A percentile compares a stretch with the other conserved stretches of the same genome.
These are phyloP conservation scores for Polypterus senegalus DNA, from an alignment of 2,113 vertebrate genomes.

Conservation along the genomic window DNA sequence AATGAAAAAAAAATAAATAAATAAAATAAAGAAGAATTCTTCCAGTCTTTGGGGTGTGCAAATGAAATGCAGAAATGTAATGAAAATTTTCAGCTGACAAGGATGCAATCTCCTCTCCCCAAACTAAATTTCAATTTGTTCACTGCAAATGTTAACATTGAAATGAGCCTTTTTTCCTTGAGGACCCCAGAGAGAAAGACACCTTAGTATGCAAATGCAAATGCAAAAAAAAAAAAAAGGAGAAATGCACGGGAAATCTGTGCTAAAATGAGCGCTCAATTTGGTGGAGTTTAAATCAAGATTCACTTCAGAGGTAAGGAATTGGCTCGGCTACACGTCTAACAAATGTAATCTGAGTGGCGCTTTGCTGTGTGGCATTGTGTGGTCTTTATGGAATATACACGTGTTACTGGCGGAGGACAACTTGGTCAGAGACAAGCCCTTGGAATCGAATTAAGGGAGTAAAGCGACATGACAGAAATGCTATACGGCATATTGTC, in stretches of 20 bases:
- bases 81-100: conserved; percentile 44
- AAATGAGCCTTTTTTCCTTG: conserved; percentile 51
- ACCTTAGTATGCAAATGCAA: conserved; percentile 48
- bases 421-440: too few species aligned
- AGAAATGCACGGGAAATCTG: conserved; percentile 61
- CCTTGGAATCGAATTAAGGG: too few species aligned
- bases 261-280: conserved; percentile 75
- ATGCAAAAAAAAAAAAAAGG: conserved; percentile 38
- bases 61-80: conserved; percentile 52
- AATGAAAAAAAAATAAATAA: neutral
- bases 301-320: conserved; percentile 44
- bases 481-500: too few species aligned
- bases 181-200: conserved; percentile 61
- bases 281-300: conserved; percentile 70
- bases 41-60: conserved; percentile 20
- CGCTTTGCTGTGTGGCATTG: conserved; percentile 9
- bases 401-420: neutral
- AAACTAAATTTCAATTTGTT: conserved; percentile 45
- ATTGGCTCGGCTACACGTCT: conserved; percentile 28
- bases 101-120: conserved; percentile 46
- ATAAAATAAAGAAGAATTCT: too few species aligned
- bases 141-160: conserved; percentile 39
- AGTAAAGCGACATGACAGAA: too few species aligned
- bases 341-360: conserved; percentile 18
- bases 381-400: conserved; percentile 13